Percentiles rank a stretch among this genome's conserved stretches.
Conservation (phyloP, 2,113 vertebrate species). For the Numenius arquata region DNA sequence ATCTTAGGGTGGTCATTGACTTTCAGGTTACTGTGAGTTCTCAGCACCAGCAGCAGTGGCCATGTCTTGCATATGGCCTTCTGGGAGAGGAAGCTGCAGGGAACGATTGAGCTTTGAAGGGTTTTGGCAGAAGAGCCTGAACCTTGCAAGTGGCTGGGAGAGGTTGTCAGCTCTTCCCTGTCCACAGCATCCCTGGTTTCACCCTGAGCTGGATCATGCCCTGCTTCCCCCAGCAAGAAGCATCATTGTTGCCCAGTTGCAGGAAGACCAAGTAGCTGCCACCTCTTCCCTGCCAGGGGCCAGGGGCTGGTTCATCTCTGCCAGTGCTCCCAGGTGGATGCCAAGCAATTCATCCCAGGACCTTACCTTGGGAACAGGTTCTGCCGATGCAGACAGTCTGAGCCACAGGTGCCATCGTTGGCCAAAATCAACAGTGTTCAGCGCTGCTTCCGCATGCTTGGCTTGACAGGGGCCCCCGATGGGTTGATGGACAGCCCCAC, state of each 20-base stretch:
- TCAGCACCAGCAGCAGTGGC: background rate
- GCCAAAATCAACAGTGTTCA: background rate
- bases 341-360: background rate
- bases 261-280: background rate
- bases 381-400: background rate
- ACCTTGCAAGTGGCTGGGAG: background rate
- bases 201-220: background rate
- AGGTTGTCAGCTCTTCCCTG: background rate
- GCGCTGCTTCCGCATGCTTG: background rate
- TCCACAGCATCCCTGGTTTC: background rate
- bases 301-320: background rate
- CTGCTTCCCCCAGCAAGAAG: background rate
- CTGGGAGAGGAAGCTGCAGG: background rate
- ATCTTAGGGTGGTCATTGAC: background rate
- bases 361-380: background rate
- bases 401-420: accelerated
- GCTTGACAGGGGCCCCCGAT: background rate
- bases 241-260: background rate
- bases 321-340: background rate
- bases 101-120: background rate
- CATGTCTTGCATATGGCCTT: background rate
- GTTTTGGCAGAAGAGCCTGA: background rate
- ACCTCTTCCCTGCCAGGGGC: background rate
- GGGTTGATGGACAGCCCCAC: background rate
- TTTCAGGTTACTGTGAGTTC: background rate